Evolutionary conservation across 2,113 vertebrate species (phyloP).

Genomic region (Bufo gargarizans): DNA sequence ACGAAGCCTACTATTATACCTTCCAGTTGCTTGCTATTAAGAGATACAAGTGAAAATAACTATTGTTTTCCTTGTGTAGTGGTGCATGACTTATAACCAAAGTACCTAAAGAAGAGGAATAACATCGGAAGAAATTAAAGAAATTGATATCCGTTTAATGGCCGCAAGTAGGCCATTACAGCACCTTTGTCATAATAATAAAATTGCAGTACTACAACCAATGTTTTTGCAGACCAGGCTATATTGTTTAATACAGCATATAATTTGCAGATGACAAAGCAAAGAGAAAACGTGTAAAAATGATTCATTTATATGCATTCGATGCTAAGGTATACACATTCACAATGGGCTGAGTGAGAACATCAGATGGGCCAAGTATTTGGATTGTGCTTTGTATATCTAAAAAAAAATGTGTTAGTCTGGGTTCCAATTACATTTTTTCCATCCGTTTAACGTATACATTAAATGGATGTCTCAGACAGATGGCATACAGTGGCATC

Average conservation of each 20-base stretch:
- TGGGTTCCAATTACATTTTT: too few relatives aligned
- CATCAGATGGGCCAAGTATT: too few relatives aligned
- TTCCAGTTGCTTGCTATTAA: constrained; percentile 25
- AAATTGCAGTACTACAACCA: not conserved
- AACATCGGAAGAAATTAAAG: not conserved
- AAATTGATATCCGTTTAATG: not conserved
- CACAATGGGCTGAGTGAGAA: too few relatives aligned
- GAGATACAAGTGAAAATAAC: constrained; percentile 14
- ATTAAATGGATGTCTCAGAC: too few relatives aligned
- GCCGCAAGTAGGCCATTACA: not conserved
- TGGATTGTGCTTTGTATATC: too few relatives aligned
- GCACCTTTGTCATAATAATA: not conserved
- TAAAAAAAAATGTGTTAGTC: too few relatives aligned
- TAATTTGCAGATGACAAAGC: not conserved
- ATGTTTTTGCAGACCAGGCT: not conserved
- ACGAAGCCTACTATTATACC: constrained; percentile 20
- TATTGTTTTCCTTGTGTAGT: constrained; percentile 1
- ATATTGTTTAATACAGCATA: not conserved
- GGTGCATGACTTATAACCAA: not conserved
- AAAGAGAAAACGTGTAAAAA: not conserved
- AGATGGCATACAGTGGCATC: too few relatives aligned
- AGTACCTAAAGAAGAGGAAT: not conserved
- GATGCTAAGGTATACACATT: not conserved
- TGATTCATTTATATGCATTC: not conserved
- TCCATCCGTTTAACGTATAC: too few relatives aligned